Evolutionary conservation across 2,888 invertebrate genomes (phyloP).

Genomic region (Sphinx pinastri): DNA sequence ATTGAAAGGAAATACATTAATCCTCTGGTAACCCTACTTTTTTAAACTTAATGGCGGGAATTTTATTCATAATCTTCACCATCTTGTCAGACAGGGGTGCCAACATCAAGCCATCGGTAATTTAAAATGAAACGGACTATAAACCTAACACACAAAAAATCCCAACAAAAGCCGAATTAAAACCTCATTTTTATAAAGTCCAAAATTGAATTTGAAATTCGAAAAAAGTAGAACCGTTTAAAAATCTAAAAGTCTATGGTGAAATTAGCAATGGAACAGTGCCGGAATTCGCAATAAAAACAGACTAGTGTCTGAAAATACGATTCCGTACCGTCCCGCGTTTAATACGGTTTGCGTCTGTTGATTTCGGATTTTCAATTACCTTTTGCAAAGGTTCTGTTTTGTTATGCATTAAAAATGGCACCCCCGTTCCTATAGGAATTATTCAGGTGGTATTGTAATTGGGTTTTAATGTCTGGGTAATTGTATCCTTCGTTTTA

Average conservation of each 20-base stretch:
- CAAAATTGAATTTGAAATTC: not conserved
- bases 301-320: slow-evolving; percentile 47
- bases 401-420: slow-evolving; percentile 35
- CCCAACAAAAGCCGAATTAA: not conserved
- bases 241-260: slow-evolving; percentile 11
- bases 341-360: slow-evolving; percentile 46
- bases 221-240: not conserved
- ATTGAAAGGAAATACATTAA: no score
- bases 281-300: slow-evolving; percentile 44
- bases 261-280: slow-evolving; percentile 18
- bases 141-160: not conserved
- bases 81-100: no score
- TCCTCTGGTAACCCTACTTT: no score
- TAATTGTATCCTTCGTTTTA: not conserved
- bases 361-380: slow-evolving; percentile 49
- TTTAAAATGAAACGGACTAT: no score
- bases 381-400: slow-evolving; percentile 34
- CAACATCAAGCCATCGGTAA: no score
- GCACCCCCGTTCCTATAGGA: not conserved
- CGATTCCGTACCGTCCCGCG: slow-evolving; percentile 41
- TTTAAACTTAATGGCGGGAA: no score
- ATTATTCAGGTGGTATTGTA: slow-evolving; percentile 3
- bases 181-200: no score
- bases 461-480: not conserved
- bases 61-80: no score